phyloP scores from a whole-genome alignment of 2,797 vertebrate species.

The Simalia tracyae region DNA sequence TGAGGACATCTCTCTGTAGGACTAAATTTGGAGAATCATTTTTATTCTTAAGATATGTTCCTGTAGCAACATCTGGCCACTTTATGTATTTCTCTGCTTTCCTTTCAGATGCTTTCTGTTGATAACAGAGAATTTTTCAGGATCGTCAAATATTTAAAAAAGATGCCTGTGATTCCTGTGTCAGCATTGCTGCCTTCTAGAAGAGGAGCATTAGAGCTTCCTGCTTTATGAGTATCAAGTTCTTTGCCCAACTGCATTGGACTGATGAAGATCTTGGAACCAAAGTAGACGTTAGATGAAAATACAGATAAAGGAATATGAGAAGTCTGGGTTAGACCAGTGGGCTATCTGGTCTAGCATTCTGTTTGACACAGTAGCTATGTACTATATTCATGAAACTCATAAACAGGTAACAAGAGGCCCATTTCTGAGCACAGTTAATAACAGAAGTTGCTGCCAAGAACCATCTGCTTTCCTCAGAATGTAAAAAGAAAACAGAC shows the following conservation, averaged over 20 bases:
- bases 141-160: conserved; percentile 46
- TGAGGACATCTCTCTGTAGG: background rate
- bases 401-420: background rate
- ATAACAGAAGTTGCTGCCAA: background rate
- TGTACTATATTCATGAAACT: background rate
- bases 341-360: background rate
- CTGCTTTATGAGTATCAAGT: conserved; percentile 59
- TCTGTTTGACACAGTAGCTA: background rate
- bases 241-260: background rate
- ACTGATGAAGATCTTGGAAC: background rate
- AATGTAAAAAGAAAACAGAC: background rate
- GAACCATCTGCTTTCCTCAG: background rate
- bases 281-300: background rate
- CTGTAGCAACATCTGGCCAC: background rate
- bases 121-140: conserved; percentile 33
- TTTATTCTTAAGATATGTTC: conserved; percentile 27
- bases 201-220: background rate
- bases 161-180: conserved; percentile 33
- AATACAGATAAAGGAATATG: background rate
- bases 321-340: background rate
- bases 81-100: conserved; percentile 44
- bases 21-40: background rate
- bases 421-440: background rate
- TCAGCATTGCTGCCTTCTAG: conserved; percentile 51
- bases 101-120: conserved; percentile 50